Evolutionary conservation across 2,113 vertebrate genomes (phyloP), one percentile per base, ranked within the genome.

Genomic region (Silurus asotus): DNA sequence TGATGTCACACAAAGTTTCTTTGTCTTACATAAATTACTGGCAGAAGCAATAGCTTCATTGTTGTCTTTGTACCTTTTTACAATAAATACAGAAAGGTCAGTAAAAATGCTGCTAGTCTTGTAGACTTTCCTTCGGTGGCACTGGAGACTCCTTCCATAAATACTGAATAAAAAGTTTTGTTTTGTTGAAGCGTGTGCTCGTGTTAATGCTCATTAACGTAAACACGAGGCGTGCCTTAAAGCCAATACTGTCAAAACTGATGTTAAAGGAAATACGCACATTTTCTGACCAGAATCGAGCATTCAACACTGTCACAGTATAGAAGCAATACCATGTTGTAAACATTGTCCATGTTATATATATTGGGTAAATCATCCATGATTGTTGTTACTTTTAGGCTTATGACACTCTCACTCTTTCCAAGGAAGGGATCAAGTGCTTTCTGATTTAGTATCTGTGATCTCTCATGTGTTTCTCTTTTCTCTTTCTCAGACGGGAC

Each of bases 401-500:
- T 28, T 28, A 67, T 28, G 65, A 13, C 65, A 23, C 20, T n/a
- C 8, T 6, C 61, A n/a, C 5, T 61, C 59, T 19, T 61, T 65
- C 20, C 13, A 75, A n/a, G 14, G 7, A 74, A 74, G 15, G 6
- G n/a, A 6, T 25, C n/a, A 25, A 13, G 45, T 2, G 9, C 1
- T 72, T 25, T 55, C 23, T 88, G 6, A 49, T 1, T 59, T 17
- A 19, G 56, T 80, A 20, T 67, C 9, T 37, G 37, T 37, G 37
- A 37, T 37, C 37, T 37, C 37, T 37, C 37, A 67, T 62, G 25
- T 58, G 6, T 53, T 56, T 85, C 2, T 37, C 14, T 76, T 19
- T 74, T 8, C 20, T 86, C 64, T 77, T 3, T 72, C 37, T 79
- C 79, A 95, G 94, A 64, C 91, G 93, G 49, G 79, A 87, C 11